phyloP scores from a whole-genome alignment of 1,140 invertebrate species.

The Drosophila persimilis region DNA sequence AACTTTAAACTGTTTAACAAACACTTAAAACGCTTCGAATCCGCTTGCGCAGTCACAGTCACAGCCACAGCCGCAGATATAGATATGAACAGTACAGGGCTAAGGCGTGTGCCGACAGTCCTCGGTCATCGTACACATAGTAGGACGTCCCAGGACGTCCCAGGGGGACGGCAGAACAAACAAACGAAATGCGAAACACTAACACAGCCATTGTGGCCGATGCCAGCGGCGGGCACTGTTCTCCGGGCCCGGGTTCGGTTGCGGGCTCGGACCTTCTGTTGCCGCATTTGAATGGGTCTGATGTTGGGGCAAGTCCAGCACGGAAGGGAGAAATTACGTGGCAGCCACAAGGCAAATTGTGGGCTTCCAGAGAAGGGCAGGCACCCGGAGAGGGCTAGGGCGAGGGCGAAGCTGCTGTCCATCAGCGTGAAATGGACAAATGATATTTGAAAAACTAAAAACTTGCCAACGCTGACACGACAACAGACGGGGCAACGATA shows the following conservation, averaged over 20 bases:
- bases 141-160: conserved; percentile 9
- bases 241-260: neutral
- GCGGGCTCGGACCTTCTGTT: conserved; percentile 15
- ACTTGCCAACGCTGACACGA: conserved; percentile 62
- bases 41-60: conserved; percentile 23
- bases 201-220: conserved; percentile 63
- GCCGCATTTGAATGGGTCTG: conserved; percentile 24
- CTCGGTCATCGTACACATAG: conserved; percentile 63
- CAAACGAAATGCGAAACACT: conserved; percentile 55
- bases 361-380: conserved; percentile 1
- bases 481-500: conserved; percentile 38
- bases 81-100: neutral
- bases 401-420: conserved; percentile 45
- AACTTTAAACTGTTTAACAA: conserved; percentile 76
- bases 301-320: conserved; percentile 13
- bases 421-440: conserved; percentile 75
- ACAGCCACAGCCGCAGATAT: neutral
- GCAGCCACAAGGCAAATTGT: conserved; percentile 44
- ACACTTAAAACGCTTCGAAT: conserved; percentile 65
- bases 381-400: conserved; percentile 20
- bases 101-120: conserved; percentile 36
- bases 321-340: conserved; percentile 47
- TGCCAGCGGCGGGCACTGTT: conserved; percentile 40
- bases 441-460: conserved; percentile 79
- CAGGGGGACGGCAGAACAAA: conserved; percentile 36